These are phyloP conservation scores for Epinotia bilunana DNA, from an alignment of 2,888 invertebrate genomes.

Conservation along the genomic window DNA sequence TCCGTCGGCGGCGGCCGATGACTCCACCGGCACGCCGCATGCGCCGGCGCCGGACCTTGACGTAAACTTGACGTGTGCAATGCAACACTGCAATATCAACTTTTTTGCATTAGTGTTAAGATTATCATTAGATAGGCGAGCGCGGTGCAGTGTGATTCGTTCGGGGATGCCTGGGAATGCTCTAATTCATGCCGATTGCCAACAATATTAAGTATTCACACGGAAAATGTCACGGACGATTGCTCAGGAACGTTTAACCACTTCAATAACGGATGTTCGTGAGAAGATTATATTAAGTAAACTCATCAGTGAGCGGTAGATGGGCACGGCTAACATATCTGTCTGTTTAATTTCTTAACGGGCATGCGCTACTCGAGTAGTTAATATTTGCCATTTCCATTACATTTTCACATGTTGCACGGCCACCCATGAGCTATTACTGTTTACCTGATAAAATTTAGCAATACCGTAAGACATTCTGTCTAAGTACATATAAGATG, in stretches of 20 bases:
- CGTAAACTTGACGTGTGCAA: slow-evolving; percentile 56
- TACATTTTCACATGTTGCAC: slow-evolving; percentile 27
- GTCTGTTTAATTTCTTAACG: slow-evolving; percentile 36
- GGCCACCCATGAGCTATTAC: slow-evolving; percentile 29
- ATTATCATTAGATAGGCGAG: slow-evolving; percentile 16
- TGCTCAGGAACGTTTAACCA: slow-evolving; percentile 15
- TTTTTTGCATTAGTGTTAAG: slow-evolving; percentile 34
- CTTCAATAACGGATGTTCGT: slow-evolving; percentile 9
- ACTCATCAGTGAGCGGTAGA: slow-evolving; percentile 21
- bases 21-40: slow-evolving; percentile 70
- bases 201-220: slow-evolving; percentile 22
- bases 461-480: slow-evolving; percentile 13
- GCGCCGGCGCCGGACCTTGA: slow-evolving; percentile 73
- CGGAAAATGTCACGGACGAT: slow-evolving; percentile 25
- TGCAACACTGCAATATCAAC: slow-evolving; percentile 47
- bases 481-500: slow-evolving; percentile 35
- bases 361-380: slow-evolving; percentile 19
- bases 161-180: slow-evolving; percentile 46
- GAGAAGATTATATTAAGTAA: slow-evolving; percentile 23
- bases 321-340: slow-evolving; percentile 10
- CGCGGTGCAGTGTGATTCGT: slow-evolving; percentile 20
- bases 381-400: slow-evolving; percentile 43
- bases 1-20: slow-evolving; percentile 79
- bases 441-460: slow-evolving; percentile 26
- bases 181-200: slow-evolving; percentile 20